Conservation (phyloP, 2,113 vertebrate species). For the Daboia siamensis region DNA sequence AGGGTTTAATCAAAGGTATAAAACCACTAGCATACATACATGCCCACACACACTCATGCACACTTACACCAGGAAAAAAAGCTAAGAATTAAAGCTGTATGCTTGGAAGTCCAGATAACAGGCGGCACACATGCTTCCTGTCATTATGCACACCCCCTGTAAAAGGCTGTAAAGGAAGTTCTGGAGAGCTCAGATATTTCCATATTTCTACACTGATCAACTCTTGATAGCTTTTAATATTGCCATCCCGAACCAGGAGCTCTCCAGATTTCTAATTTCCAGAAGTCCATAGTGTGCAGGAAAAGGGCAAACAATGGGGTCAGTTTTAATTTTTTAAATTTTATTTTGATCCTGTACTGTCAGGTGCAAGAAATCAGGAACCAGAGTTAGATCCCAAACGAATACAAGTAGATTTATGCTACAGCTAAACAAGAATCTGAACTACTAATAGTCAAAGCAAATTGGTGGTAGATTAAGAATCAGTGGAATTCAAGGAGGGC, state of each 20-base stretch:
- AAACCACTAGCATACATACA: slow-evolving; percentile 64
- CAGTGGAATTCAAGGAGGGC: neutral
- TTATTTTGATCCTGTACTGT: neutral
- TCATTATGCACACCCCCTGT: slow-evolving; percentile 2
- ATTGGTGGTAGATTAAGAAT: neutral
- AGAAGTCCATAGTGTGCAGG: neutral
- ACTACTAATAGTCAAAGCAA: neutral
- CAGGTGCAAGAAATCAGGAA: neutral
- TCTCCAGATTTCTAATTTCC: neutral
- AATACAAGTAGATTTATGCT: neutral
- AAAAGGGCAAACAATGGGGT: neutral
- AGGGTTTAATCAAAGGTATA: slow-evolving; percentile 76
- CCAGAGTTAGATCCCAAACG: neutral
- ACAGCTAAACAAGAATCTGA: neutral
- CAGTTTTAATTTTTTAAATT: neutral
- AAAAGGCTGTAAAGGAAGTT: slow-evolving; percentile 32
- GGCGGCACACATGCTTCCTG: slow-evolving; percentile 43
- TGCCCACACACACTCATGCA: slow-evolving; percentile 20
- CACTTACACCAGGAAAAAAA: neutral
- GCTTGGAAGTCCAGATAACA: slow-evolving; percentile 55
- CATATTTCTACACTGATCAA: neutral
- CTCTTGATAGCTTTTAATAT: neutral
- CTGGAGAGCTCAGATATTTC: slow-evolving; percentile 39
- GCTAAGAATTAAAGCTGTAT: slow-evolving; percentile 62
- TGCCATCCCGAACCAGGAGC: neutral